phyloP scores from a whole-genome alignment of 2,113 vertebrate species.

The Puffinus mauretanicus region DNA sequence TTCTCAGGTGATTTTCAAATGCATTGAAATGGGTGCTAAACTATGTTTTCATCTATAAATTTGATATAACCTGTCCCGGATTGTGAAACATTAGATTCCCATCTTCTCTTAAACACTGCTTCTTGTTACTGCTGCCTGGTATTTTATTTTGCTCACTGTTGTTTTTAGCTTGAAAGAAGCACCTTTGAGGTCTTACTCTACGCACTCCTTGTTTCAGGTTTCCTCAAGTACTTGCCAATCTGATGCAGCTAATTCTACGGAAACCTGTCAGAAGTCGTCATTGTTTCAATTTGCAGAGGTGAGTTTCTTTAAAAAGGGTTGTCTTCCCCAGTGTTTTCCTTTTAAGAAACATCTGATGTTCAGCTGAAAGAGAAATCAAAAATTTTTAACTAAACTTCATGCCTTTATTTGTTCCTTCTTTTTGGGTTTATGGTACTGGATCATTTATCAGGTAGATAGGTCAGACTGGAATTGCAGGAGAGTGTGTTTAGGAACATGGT shows the following conservation, averaged over 20 bases:
- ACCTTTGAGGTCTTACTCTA: not conserved
- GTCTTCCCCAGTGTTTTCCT: not conserved
- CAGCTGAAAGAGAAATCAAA: not conserved
- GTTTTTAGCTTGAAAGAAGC: not conserved
- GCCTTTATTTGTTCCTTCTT: not conserved
- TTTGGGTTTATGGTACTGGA: not conserved
- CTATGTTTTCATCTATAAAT: not conserved
- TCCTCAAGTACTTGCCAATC: slow-evolving; percentile 78
- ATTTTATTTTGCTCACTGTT: not conserved
- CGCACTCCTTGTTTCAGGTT: slow-evolving; percentile 68
- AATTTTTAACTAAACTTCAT: not conserved
- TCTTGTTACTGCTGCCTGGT: not conserved
- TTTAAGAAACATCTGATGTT: not conserved
- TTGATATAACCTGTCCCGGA: not conserved
- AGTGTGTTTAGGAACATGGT: not conserved
- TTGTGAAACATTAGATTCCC: not conserved
- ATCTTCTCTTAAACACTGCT: not conserved
- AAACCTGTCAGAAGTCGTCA: slow-evolving; percentile 80
- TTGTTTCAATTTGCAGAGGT: slow-evolving; percentile 89
- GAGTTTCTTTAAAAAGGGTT: not conserved
- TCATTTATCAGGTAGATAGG: not conserved
- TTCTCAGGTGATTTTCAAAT: not conserved
- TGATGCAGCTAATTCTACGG: slow-evolving; percentile 77
- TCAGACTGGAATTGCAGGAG: not conserved
- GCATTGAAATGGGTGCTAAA: not conserved